Evolutionary conservation across 2,113 vertebrate genomes (phyloP).

Genomic region (Heliornis fulica): DNA sequence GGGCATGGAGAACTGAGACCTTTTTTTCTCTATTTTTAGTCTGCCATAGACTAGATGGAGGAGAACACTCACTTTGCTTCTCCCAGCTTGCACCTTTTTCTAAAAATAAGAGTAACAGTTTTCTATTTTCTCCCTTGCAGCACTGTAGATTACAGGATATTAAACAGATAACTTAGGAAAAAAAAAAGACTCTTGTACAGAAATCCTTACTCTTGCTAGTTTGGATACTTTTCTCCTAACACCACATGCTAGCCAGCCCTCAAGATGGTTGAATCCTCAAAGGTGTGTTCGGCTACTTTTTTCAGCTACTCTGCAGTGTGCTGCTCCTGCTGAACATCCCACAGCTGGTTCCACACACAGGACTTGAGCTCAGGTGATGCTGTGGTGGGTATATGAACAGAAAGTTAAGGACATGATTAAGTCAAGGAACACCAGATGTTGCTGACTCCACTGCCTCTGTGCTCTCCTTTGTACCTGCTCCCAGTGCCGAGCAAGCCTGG

Average conservation of each 20-base stretch:
- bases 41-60: neutral
- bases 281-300: neutral
- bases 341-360: rapidly evolving
- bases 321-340: neutral
- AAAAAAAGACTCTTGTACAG: neutral
- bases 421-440: neutral
- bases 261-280: neutral
- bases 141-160: neutral
- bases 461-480: neutral
- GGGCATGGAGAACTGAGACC: neutral
- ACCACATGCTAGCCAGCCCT: neutral
- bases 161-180: neutral
- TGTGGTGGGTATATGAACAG: neutral
- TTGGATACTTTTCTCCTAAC: neutral
- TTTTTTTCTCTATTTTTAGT: neutral
- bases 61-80: neutral
- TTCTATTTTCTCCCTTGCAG: neutral
- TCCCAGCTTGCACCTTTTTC: neutral
- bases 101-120: neutral
- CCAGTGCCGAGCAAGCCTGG: neutral
- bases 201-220: neutral
- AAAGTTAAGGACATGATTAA: neutral
- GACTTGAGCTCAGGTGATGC: rapidly evolving
- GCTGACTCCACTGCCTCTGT: neutral
- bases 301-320: neutral